A percentile compares a stretch with the other conserved stretches of the same genome.
Conservation (phyloP, 2,888 invertebrate genomes). For the Sarcophaga caerulescens region DNA sequence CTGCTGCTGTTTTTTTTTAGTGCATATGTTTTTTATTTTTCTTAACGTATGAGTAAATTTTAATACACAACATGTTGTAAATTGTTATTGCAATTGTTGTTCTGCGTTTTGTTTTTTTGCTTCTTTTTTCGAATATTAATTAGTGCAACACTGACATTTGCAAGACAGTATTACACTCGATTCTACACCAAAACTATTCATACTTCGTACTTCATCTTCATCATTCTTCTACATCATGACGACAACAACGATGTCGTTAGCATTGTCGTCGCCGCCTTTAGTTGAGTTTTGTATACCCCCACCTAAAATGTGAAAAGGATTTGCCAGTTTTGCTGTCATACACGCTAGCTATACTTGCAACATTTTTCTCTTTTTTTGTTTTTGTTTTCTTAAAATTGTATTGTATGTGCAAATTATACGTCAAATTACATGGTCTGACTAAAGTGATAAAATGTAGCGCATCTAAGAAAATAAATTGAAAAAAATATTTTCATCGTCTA, state of each 20-base stretch:
- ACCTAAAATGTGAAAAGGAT: conserved; percentile 37
- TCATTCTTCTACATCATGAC: conserved; percentile 54
- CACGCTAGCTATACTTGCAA: conserved; percentile 1
- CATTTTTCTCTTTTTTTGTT: conserved; percentile 20
- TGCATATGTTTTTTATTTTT: conserved; percentile 37
- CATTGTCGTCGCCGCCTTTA: conserved; percentile 29
- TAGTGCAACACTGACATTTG: conserved; percentile 65
- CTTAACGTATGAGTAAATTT: conserved; percentile 20
- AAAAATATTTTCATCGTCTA: conserved; percentile 32
- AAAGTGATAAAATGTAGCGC: conserved; percentile 77
- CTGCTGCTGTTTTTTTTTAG: conserved; percentile 10
- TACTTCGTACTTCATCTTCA: conserved; percentile 73
- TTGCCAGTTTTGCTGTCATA: background rate
- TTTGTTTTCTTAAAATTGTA: conserved; percentile 18
- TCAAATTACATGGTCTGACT: conserved; percentile 81
- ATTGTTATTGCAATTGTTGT: conserved; percentile 75
- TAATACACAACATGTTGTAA: conserved; percentile 70
- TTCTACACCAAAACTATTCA: conserved; percentile 68
- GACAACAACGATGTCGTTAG: conserved; percentile 48
- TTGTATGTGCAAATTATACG: conserved; percentile 75
- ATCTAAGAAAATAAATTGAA: conserved; percentile 64
- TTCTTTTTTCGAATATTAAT: conserved; percentile 70
- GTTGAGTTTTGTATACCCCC: conserved; percentile 51
- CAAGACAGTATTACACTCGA: background rate
- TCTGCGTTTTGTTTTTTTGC: background rate